Conservation (phyloP, 1,140 invertebrate species). For the Geopemphigus sp. region DNA sequence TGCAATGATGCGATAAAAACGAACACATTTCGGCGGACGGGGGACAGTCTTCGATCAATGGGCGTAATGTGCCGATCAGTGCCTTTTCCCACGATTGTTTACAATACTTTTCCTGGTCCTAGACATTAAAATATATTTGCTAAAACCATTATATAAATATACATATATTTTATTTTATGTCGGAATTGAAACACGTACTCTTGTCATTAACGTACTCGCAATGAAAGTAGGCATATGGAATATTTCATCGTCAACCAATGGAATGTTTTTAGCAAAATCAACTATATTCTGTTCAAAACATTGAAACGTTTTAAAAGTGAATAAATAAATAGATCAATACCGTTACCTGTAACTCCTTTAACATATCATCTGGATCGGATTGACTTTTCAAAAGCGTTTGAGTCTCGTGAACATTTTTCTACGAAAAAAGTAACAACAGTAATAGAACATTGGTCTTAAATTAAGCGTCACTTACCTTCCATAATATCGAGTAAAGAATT, state of each 20-base stretch:
- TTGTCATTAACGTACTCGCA: conserved; percentile 67
- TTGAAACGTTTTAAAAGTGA: background rate
- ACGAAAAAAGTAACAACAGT: conserved; percentile 53
- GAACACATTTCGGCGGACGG: conserved; percentile 65
- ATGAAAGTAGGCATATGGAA: conserved; percentile 73
- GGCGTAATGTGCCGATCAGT: conserved; percentile 61
- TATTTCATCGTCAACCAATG: conserved; percentile 76
- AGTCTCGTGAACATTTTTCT: conserved; percentile 80
- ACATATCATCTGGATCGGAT: conserved; percentile 71
- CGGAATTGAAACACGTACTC: conserved; percentile 56
- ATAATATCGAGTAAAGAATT: conserved; percentile 80
- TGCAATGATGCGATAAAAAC: conserved; percentile 62
- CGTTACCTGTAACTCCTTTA: conserved; percentile 74
- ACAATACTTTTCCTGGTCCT: conserved; percentile 55
- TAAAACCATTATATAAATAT: background rate
- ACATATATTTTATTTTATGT: background rate
- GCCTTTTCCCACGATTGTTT: conserved; percentile 56
- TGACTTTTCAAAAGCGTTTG: conserved; percentile 68
- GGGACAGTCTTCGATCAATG: conserved; percentile 63
- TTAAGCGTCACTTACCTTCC: conserved; percentile 67
- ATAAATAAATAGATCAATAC: background rate
- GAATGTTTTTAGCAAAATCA: conserved; percentile 73
- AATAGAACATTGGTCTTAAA: background rate
- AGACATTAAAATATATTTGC: background rate
- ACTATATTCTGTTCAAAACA: conserved; percentile 67